Evolutionary conservation across 2,113 vertebrate genomes (phyloP).

Genomic region (Egretta garzetta): DNA sequence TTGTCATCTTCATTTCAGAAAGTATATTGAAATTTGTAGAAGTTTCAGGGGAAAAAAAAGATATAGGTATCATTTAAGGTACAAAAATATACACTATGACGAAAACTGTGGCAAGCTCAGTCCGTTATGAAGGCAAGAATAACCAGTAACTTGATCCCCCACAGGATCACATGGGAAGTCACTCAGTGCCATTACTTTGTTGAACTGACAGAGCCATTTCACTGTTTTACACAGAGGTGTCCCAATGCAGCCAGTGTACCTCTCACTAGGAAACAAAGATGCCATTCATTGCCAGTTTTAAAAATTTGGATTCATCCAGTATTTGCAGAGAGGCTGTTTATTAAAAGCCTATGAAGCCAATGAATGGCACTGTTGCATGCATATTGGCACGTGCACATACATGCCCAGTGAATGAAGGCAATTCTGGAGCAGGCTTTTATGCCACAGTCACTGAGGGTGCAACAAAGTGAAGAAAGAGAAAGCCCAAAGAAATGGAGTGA

Average conservation of each 20-base stretch:
- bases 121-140: background rate
- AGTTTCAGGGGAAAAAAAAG: background rate
- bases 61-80: background rate
- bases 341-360: background rate
- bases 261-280: background rate
- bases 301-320: background rate
- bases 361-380: background rate
- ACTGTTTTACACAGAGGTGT: background rate
- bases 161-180: background rate
- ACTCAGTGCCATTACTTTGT: background rate
- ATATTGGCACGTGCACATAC: fast-evolving
- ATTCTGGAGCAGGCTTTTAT: background rate
- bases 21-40: background rate
- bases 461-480: background rate
- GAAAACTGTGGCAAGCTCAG: background rate
- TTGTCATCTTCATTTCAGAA: background rate
- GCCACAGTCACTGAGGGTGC: background rate
- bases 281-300: background rate
- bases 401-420: background rate
- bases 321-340: background rate
- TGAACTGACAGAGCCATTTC: background rate
- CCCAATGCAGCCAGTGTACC: background rate
- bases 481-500: background rate
- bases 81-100: background rate
- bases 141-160: background rate